These are phyloP conservation scores for Neotoxoptera formosana DNA, from an alignment of 1,140 invertebrate genomes.

Conservation along the genomic window DNA sequence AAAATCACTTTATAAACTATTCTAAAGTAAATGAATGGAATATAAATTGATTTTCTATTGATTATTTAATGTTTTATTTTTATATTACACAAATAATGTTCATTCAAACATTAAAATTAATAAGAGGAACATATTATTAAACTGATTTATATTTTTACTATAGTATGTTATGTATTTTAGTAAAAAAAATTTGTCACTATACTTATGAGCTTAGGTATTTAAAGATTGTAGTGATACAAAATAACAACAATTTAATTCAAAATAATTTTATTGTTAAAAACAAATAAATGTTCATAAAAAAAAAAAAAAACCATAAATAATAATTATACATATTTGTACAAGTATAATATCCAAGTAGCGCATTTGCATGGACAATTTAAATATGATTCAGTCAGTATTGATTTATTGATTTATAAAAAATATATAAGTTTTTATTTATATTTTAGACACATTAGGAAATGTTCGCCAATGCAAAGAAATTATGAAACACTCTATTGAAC, in stretches of 20 bases:
- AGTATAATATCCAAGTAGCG: not conserved
- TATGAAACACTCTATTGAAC: constrained; percentile 53
- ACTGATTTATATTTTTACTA: not conserved
- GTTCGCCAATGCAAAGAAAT: constrained; percentile 51
- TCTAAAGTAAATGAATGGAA: not conserved
- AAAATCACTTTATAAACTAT: not conserved
- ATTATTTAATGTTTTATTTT: not conserved
- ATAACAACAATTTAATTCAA: constrained; percentile 4
- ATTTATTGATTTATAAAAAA: not conserved
- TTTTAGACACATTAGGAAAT: constrained; percentile 48
- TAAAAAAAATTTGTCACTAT: not conserved
- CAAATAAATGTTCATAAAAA: constrained; percentile 31
- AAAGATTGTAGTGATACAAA: not conserved
- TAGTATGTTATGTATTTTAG: not conserved
- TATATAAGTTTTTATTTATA: not conserved
- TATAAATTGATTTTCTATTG: not conserved
- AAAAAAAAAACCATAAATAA: not conserved
- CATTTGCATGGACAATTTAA: not conserved
- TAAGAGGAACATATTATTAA: not conserved
- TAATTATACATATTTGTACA: constrained; percentile 31
- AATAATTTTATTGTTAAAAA: constrained; percentile 42
- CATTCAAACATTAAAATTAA: not conserved
- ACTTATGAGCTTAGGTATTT: not conserved
- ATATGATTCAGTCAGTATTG: not conserved
- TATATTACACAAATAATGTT: not conserved